Evolutionary conservation across 2,888 invertebrate genomes (phyloP), one percentile per base, ranked within the genome.

Genomic region (Cynaeus angustus): DNA sequence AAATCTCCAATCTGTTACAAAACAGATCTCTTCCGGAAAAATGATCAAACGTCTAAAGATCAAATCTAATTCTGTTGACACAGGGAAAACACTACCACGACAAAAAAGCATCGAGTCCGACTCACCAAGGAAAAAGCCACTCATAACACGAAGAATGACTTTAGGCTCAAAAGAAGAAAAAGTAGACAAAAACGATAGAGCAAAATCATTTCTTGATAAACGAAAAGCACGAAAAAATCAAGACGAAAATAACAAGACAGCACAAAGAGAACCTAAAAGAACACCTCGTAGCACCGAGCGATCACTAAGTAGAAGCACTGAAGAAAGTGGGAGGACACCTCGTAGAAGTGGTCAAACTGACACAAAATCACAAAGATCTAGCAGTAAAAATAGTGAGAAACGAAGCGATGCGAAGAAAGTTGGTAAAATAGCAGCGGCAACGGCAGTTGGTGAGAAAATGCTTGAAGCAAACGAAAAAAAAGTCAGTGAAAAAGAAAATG

Each of bases 1-100:
- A 45, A 74, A 68, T 38, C 74, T 74, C 5, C 79, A 78, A 55
- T 78, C 80, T 7, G 70, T 76, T 7, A 72, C 74, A 1, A 74
- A 76, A 33, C 77, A 76, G 70, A 21, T 66, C 14, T 26, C 58
- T 6, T 3, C 61, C 64, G 6, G 71, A 68, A 64, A 52, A 33
- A 13, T 41, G 7, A 38, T 6, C 6, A 66, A 56, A 26, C 28
- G 26, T 4, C 12, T 66, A 9, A 46, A 46, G 26, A 21, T 13
- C 7, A 66, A 65, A 45, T 38, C 64, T 66, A 12, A 50, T 66
- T 53, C 68, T 50, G 58, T 71, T 14, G 74, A 61, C 37, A 68
- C 68, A 4, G 43, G 72, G 3, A 74, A 73, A 21, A 73, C 74
- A 38, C 59, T 79, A 5, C 74, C 77, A 1, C 71, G 76, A 37